Percentiles rank a stretch among this genome's conserved stretches.
phyloP scores from a whole-genome alignment of 2,888 invertebrate species.

The Germaria angustata region DNA sequence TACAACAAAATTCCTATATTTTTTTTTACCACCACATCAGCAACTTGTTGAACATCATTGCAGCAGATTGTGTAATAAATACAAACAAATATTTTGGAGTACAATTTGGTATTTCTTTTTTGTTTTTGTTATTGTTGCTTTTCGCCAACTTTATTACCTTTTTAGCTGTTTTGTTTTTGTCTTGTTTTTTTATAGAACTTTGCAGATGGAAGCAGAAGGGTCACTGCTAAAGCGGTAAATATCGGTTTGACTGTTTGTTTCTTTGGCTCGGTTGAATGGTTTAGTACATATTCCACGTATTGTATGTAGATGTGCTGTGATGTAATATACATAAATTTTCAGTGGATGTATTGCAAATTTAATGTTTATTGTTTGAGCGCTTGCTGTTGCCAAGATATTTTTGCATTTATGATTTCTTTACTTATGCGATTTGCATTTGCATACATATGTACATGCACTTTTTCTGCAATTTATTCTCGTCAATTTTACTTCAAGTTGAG shows the following conservation, averaged over 20 bases:
- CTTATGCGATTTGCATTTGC: slow-evolving; percentile 4
- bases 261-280: slow-evolving; percentile 45
- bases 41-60: slow-evolving; percentile 41
- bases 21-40: slow-evolving; percentile 15
- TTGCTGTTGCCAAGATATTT: slow-evolving; percentile 23
- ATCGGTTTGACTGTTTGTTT: slow-evolving; percentile 40
- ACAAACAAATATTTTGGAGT: slow-evolving; percentile 23
- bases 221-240: slow-evolving; percentile 56
- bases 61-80: slow-evolving; percentile 18
- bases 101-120: neutral
- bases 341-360: slow-evolving; percentile 58
- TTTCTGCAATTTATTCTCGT: slow-evolving; percentile 17
- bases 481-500: slow-evolving; percentile 30
- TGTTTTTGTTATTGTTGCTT: neutral
- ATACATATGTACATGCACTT: slow-evolving; percentile 22
- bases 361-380: slow-evolving; percentile 46
- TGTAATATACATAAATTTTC: slow-evolving; percentile 60
- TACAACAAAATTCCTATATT: slow-evolving; percentile 15
- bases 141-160: slow-evolving; percentile 46
- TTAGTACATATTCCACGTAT: slow-evolving; percentile 49
- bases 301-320: slow-evolving; percentile 62
- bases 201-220: slow-evolving; percentile 31
- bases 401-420: slow-evolving; percentile 44
- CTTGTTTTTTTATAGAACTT: neutral
- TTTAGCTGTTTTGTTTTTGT: slow-evolving; percentile 18